phyloP scores from a whole-genome alignment of 2,888 invertebrate species.

The Chymomyza caudatula region DNA sequence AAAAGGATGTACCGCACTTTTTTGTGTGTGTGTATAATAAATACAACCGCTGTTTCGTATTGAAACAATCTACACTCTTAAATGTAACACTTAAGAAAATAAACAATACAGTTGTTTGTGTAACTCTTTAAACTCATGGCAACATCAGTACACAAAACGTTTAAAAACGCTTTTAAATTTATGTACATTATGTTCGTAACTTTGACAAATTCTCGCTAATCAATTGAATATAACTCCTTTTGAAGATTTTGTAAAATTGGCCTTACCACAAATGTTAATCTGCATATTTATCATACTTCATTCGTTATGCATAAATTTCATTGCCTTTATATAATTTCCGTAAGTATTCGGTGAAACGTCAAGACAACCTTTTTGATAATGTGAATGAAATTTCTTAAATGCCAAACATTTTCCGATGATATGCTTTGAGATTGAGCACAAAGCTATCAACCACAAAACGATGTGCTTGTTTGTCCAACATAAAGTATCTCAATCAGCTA shows the following conservation, averaged over 20 bases:
- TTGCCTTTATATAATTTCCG: background rate
- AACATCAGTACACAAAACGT: background rate
- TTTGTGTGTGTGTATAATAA: too few relatives aligned
- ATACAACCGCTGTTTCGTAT: too few relatives aligned
- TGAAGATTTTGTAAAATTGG: background rate
- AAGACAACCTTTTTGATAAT: background rate
- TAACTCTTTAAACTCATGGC: background rate
- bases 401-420: background rate
- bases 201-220: background rate
- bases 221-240: background rate
- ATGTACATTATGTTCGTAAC: background rate
- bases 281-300: background rate
- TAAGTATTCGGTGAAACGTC: background rate
- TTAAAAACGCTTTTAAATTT: background rate
- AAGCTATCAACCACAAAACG: background rate
- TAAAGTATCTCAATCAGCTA: too few relatives aligned
- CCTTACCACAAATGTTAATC: background rate
- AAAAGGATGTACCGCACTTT: too few relatives aligned
- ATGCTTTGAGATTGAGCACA: background rate
- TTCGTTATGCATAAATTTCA: background rate
- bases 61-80: too few relatives aligned
- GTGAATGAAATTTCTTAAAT: background rate
- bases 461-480: background rate
- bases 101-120: too few relatives aligned
- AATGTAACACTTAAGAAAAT: too few relatives aligned